These are phyloP conservation scores for Eurypyga helias DNA, from an alignment of 2,113 vertebrate genomes.

Conservation along the genomic window DNA sequence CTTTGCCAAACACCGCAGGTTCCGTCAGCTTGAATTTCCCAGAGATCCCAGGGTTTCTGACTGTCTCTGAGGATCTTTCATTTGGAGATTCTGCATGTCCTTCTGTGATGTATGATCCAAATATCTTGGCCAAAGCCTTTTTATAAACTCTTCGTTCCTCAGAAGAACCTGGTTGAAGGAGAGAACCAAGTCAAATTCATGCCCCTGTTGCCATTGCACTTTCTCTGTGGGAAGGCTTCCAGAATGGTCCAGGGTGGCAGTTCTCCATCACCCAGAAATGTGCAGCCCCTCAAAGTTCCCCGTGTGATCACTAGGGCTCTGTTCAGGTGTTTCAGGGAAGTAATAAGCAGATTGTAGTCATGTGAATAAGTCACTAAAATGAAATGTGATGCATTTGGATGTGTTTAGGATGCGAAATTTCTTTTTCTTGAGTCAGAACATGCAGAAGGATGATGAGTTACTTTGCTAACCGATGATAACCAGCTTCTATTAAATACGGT, in stretches of 20 bases:
- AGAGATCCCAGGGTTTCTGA: conserved; percentile 67
- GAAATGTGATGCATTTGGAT: not conserved
- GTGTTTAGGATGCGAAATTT: not conserved
- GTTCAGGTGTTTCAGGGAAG: not conserved
- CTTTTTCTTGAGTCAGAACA: not conserved
- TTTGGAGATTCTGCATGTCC: not conserved
- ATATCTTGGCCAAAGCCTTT: conserved; percentile 72
- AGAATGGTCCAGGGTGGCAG: not conserved
- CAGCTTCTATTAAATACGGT: not conserved
- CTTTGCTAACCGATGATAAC: not conserved
- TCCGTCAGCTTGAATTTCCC: conserved; percentile 80
- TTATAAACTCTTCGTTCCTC: conserved; percentile 76
- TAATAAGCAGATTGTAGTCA: not conserved
- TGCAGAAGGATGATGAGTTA: not conserved
- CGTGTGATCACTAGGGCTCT: not conserved
- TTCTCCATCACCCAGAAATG: not conserved
- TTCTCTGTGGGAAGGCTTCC: not conserved
- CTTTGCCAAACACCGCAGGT: conserved; percentile 74
- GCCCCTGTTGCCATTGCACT: not conserved
- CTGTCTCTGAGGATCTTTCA: not conserved
- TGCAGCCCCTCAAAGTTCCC: not conserved
- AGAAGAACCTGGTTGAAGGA: conserved; percentile 64
- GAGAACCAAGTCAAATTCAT: not conserved
- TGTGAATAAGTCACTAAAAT: not conserved
- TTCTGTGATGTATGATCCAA: not conserved